phyloP scores from a whole-genome alignment of 2,113 vertebrate species.

The Rissa tridactyla region DNA sequence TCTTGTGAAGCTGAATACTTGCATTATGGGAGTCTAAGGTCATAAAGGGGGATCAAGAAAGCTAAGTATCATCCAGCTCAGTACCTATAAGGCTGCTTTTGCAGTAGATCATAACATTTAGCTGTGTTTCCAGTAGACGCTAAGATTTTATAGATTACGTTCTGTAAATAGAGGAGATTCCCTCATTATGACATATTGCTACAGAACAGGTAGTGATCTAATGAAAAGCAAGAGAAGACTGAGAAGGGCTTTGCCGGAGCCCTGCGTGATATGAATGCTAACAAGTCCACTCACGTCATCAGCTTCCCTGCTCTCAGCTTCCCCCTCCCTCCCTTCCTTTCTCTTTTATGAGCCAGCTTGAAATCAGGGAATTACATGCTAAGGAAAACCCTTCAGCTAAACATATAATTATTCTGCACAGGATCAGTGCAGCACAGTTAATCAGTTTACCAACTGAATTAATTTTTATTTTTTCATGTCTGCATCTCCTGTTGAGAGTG shows the following conservation, averaged over 20 bases:
- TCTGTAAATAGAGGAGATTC: conserved; percentile 31
- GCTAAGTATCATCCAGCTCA: not conserved
- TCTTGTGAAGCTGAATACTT: not conserved
- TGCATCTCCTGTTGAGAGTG: conserved; percentile 26
- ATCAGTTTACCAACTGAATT: conserved; percentile 69
- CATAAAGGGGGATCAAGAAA: not conserved
- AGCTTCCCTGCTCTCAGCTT: conserved; percentile 36
- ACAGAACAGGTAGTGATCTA: conserved; percentile 52
- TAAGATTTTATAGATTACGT: not conserved
- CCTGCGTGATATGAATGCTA: conserved; percentile 68
- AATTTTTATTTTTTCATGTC: conserved; percentile 49
- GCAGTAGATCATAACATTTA: not conserved
- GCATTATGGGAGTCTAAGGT: not conserved
- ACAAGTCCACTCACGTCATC: conserved; percentile 58
- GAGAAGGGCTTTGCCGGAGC: conserved; percentile 62
- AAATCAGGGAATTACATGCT: conserved; percentile 75
- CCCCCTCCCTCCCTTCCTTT: conserved; percentile 29
- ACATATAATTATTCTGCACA: conserved; percentile 73
- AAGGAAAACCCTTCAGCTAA: conserved; percentile 74
- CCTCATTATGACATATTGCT: conserved; percentile 13
- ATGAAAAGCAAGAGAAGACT: conserved; percentile 20
- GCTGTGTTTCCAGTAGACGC: not conserved
- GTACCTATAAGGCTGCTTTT: not conserved
- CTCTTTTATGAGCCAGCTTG: conserved; percentile 70
- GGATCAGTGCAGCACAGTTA: conserved; percentile 68